phyloP scores from a whole-genome alignment of 2,888 invertebrate species.

The Leptopilina myrica region DNA sequence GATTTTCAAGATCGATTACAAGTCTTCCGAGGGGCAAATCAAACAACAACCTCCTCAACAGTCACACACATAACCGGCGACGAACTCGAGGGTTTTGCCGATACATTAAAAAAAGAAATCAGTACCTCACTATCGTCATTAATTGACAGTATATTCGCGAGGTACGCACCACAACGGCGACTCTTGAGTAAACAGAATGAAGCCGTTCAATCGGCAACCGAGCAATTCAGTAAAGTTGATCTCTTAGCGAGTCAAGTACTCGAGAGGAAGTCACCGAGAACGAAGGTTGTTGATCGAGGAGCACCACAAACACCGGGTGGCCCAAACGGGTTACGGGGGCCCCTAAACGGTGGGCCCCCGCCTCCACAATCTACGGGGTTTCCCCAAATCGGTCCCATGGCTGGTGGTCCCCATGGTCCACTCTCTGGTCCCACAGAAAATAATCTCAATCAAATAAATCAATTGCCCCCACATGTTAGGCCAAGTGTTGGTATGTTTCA shows the following conservation, averaged over 20 bases:
- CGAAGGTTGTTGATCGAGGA: slow-evolving; percentile 85
- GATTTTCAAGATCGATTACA: slow-evolving; percentile 88
- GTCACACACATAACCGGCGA: slow-evolving; percentile 83
- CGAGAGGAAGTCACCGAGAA: slow-evolving; percentile 90
- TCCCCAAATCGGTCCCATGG: slow-evolving; percentile 79
- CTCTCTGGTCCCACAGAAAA: slow-evolving; percentile 76
- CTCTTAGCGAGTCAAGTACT: slow-evolving; percentile 88
- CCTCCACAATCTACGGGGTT: slow-evolving; percentile 78
- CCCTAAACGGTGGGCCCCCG: slow-evolving; percentile 75
- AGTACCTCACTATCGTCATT: slow-evolving; percentile 89
- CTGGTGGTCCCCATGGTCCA: slow-evolving; percentile 71
- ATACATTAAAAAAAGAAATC: slow-evolving; percentile 93
- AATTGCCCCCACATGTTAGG: slow-evolving; percentile 81
- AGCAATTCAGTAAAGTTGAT: slow-evolving; percentile 88
- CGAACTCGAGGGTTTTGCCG: slow-evolving; percentile 93
- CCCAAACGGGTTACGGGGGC: slow-evolving; percentile 76
- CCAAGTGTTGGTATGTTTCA: slow-evolving; percentile 88
- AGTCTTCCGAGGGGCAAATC: slow-evolving; percentile 84
- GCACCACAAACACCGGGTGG: slow-evolving; percentile 77
- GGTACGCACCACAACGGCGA: slow-evolving; percentile 89
- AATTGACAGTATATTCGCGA: slow-evolving; percentile 91
- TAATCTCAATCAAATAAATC: slow-evolving; percentile 80
- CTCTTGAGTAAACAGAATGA: slow-evolving; percentile 87
- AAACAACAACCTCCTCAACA: slow-evolving; percentile 78
- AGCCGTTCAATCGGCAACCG: slow-evolving; percentile 87